phyloP scores from a whole-genome alignment of 2,888 invertebrate genomes.

The Lutraria lutraria region DNA sequence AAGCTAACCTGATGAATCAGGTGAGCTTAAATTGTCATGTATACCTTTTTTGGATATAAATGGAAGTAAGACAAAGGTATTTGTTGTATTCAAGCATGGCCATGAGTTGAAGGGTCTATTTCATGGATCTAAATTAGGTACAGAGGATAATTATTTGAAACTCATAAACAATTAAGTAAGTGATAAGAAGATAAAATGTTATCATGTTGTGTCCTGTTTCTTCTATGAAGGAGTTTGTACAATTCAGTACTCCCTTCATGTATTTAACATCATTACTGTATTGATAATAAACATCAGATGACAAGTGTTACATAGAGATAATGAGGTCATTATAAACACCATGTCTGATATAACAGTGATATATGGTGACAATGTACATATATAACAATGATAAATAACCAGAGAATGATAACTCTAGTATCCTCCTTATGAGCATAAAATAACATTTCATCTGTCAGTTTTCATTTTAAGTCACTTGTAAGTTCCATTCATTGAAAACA shows the following conservation, averaged over 20 bases:
- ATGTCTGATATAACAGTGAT: background rate
- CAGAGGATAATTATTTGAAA: too few species aligned
- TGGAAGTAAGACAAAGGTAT: background rate
- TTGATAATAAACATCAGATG: background rate
- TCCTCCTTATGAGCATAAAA: background rate
- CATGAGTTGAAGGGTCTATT: too few species aligned
- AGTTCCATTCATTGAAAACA: too few species aligned
- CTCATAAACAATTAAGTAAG: too few species aligned
- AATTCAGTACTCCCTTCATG: too few species aligned
- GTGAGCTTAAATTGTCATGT: constrained; percentile 21
- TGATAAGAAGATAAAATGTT: too few species aligned
- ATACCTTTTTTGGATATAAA: background rate
- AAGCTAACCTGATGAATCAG: too few species aligned
- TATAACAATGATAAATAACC: background rate
- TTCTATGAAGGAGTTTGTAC: too few species aligned
- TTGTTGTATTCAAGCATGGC: background rate
- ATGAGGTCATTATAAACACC: background rate
- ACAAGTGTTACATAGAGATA: background rate
- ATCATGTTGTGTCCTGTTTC: too few species aligned
- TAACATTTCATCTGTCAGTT: background rate
- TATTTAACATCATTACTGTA: background rate
- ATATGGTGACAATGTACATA: background rate
- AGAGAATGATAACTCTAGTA: background rate
- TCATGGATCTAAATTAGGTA: too few species aligned
- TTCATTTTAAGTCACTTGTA: too few species aligned